phyloP scores from a whole-genome alignment of 2,113 vertebrate species.

The Mastomys coucha region DNA sequence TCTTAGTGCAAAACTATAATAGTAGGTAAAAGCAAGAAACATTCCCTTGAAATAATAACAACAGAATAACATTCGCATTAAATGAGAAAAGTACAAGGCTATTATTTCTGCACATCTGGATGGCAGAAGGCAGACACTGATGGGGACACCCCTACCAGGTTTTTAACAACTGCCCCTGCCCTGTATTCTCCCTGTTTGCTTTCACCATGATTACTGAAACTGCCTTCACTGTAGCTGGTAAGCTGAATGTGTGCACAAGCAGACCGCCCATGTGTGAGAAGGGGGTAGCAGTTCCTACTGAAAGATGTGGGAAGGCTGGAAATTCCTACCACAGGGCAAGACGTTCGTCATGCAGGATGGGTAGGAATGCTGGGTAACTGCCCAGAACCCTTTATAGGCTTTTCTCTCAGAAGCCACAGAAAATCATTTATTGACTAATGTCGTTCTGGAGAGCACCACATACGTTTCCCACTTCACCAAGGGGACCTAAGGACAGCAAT shows the following conservation, averaged over 20 bases:
- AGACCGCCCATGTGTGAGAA: constrained; percentile 58
- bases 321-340: constrained; percentile 64
- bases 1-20: background rate
- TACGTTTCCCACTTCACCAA: background rate
- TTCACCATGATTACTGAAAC: constrained; percentile 13
- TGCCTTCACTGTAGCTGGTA: constrained; percentile 62
- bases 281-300: constrained; percentile 71
- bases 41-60: constrained; percentile 30
- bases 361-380: constrained; percentile 62
- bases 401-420: constrained; percentile 53
- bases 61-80: background rate
- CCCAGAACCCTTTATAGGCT: constrained; percentile 57
- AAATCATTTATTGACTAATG: background rate
- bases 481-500: background rate
- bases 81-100: background rate
- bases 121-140: constrained; percentile 35
- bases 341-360: constrained; percentile 67
- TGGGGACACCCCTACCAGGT: constrained; percentile 64
- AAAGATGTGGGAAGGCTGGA: constrained; percentile 77
- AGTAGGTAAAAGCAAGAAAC: constrained; percentile 39
- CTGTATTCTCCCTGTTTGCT: background rate
- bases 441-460: background rate
- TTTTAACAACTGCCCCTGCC: constrained; percentile 56
- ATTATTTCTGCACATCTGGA: background rate
- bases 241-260: constrained; percentile 62